A percentile compares a stretch with the other conserved stretches of the same genome.
Conservation (phyloP, 2,797 vertebrate genomes). For the Xenopus petersii region DNA sequence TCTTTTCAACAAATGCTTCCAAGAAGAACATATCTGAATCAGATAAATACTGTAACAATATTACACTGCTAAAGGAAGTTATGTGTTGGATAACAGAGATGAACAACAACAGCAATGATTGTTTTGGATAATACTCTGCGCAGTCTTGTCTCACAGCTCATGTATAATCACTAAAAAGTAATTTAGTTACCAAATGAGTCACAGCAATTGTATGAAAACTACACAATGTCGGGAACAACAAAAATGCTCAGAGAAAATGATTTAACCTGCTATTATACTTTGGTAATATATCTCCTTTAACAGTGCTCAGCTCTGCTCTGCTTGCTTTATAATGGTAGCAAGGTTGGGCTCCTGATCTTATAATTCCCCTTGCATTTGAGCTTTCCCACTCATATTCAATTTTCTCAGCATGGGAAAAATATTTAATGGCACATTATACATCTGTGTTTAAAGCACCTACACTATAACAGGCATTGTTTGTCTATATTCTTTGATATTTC, state of each 20-base stretch:
- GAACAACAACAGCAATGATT: slow-evolving; percentile 22
- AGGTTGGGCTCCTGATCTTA: slow-evolving; percentile 24
- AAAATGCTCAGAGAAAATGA: slow-evolving; percentile 28
- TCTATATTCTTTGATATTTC: slow-evolving; percentile 25
- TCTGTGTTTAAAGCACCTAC: slow-evolving; percentile 30
- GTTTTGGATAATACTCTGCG: slow-evolving; percentile 11
- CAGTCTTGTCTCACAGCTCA: slow-evolving; percentile 17
- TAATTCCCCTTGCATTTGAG: slow-evolving; percentile 33
- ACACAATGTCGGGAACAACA: slow-evolving; percentile 35
- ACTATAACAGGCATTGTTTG: slow-evolving; percentile 33
- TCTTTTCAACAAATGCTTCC: too few relatives aligned
- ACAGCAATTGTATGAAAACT: slow-evolving; percentile 39
- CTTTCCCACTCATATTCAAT: slow-evolving; percentile 42
- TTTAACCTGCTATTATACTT: slow-evolving; percentile 36
- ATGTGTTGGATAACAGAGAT: slow-evolving; percentile 22
- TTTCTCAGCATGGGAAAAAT: slow-evolving; percentile 43
- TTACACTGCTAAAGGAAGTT: slow-evolving; percentile 19
- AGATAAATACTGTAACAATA: slow-evolving; percentile 28
- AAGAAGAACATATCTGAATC: too few relatives aligned
- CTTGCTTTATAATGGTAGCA: slow-evolving; percentile 28
- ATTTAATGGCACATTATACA: slow-evolving; percentile 40
- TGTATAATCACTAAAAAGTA: slow-evolving; percentile 29
- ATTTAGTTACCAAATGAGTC: slow-evolving; percentile 40
- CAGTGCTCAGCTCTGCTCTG: slow-evolving; percentile 13
- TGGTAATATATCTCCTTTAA: slow-evolving; percentile 36